Evolutionary conservation across 2,797 vertebrate genomes (phyloP), one percentile per base, ranked within the genome.

Genomic region (Euphonia xanthogaster): DNA sequence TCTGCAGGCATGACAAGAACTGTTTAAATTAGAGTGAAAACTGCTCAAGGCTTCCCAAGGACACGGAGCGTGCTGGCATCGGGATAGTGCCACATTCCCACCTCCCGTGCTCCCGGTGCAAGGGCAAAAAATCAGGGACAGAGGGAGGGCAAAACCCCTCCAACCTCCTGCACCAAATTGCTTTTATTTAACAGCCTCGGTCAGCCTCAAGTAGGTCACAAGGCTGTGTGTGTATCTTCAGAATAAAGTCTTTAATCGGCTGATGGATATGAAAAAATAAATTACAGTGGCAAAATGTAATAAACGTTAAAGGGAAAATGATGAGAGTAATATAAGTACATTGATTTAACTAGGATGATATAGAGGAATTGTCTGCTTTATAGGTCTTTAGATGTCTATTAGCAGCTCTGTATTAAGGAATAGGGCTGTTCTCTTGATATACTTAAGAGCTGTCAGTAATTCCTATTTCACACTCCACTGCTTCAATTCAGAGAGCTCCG

Each of bases 261-360:
- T 97, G 97, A 97, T 97, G 97, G 98, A 98, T 97, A 98, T 96
- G 98, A 97, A 97, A 98, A 98, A 98, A 98, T 98, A 98, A 98
- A 98, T 98, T 98, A 97, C 97, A 96, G 96, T 98, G 97, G 98
- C 97, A 98, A 98, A 98, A 98, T 97, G 98, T 98, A 98, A 98
- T 98, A 98, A 98, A 98, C 94, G 94, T 98, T 98, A 98, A 98
- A 98, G 98, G 97, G 97, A 98, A 98, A 98, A 98, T 98, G 98
- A 98, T 98, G 98, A 98, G 97, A 95, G 98, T 98, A 98, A 98
- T 98, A 98, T 98, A 98, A 98, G 97, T 97, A 98, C 98, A 98
- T 98, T 98, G 98, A 98, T 98, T 98, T 98, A 98, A 98, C 97
- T 97, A 98, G 98, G 97, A 98, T 98, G 98, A 98, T 98, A 97